Evolutionary conservation across 2,113 vertebrate species (phyloP).

Genomic region (Chauna torquata): DNA sequence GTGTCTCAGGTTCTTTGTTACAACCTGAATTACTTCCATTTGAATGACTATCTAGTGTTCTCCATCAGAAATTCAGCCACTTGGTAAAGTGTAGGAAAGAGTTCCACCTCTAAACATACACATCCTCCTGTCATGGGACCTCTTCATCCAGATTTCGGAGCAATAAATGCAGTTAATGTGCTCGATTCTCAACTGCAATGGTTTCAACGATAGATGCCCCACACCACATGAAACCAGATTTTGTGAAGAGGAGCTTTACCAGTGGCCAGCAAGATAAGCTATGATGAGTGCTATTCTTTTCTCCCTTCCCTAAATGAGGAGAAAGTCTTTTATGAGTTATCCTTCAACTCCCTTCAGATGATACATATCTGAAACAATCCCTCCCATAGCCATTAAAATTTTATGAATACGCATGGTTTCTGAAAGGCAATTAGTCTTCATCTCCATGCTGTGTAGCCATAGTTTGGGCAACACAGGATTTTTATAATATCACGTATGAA

Average conservation of each 20-base stretch:
- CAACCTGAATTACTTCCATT: conserved; percentile 29
- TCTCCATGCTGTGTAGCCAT: not conserved
- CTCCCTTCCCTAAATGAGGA: not conserved
- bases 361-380: not conserved
- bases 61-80: conserved; percentile 46
- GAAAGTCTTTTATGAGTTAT: not conserved
- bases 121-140: not conserved
- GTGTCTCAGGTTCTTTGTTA: conserved; percentile 31
- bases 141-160: not conserved
- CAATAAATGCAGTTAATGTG: not conserved
- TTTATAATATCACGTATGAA: not conserved
- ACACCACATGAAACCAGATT: not conserved
- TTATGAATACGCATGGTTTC: not conserved
- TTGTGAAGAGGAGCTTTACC: not conserved
- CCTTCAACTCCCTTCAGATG: not conserved
- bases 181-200: not conserved
- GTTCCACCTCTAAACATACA: not conserved
- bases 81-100: not conserved
- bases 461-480: not conserved
- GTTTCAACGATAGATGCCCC: not conserved
- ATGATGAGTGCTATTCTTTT: not conserved
- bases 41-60: conserved; percentile 40
- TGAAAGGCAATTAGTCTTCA: not conserved
- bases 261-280: not conserved
- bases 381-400: not conserved